These are phyloP conservation scores for Eustalomyia histrio DNA, from an alignment of 2,888 invertebrate genomes.

Conservation along the genomic window DNA sequence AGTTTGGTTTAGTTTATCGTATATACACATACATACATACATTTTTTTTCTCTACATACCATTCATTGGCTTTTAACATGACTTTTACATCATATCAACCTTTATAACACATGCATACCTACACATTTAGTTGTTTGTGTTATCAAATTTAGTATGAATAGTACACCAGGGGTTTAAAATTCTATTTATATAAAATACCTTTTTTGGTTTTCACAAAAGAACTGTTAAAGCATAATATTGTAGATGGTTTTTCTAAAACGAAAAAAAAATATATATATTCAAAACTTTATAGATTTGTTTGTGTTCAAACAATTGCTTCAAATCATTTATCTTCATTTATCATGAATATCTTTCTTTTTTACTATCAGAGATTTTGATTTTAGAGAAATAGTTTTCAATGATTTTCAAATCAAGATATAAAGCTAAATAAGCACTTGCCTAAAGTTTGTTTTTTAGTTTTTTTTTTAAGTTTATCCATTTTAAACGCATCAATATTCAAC, in stretches of 20 bases:
- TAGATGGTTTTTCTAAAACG: neutral
- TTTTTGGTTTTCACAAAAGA: neutral
- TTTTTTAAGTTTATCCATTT: neutral
- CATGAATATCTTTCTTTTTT: neutral
- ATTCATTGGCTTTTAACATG: slow-evolving; percentile 23
- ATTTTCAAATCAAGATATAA: slow-evolving; percentile 5
- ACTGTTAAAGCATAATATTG: slow-evolving; percentile 7
- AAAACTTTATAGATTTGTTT: slow-evolving; percentile 14
- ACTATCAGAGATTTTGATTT: neutral
- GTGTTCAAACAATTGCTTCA: slow-evolving; percentile 6
- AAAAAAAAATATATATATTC: neutral
- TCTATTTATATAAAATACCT: neutral
- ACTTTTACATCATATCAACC: slow-evolving; percentile 16
- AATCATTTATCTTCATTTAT: slow-evolving; percentile 17
- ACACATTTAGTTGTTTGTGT: neutral
- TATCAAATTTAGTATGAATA: slow-evolving; percentile 10
- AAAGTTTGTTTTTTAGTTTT: neutral
- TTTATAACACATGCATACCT: neutral
- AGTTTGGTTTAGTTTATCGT: slow-evolving; percentile 17
- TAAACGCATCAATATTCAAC: neutral
- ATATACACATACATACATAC: neutral
- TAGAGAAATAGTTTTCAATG: slow-evolving; percentile 3
- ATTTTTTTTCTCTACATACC: neutral
- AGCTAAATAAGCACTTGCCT: neutral
- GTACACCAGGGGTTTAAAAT: slow-evolving; percentile 20